These are phyloP conservation scores for Aphelinus certus DNA, from an alignment of 1,140 invertebrate genomes.

Conservation along the genomic window DNA sequence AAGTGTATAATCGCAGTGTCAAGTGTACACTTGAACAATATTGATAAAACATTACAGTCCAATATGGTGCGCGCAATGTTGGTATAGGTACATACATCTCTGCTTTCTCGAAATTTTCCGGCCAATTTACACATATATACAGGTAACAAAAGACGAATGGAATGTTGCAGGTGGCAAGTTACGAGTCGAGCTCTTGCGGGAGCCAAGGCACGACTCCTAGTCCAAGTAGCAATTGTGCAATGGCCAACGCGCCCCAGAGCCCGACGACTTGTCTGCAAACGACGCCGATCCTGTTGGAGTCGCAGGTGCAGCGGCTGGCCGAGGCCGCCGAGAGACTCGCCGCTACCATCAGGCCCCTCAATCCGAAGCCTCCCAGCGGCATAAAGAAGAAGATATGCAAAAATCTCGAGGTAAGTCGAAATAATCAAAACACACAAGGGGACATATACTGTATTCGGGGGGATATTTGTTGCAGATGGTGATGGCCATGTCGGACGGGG, in stretches of 20 bases:
- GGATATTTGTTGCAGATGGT: constrained; percentile 69
- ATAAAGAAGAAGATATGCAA: constrained; percentile 95
- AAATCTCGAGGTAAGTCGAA: constrained; percentile 79
- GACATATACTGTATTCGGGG: too few species aligned
- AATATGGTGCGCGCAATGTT: too few species aligned
- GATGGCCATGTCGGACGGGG: constrained; percentile 88
- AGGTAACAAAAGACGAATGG: neutral
- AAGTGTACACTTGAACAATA: too few species aligned
- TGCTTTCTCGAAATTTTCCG: too few species aligned
- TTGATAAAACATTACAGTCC: too few species aligned
- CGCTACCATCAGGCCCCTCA: constrained; percentile 82
- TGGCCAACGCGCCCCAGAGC: constrained; percentile 65
- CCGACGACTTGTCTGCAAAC: constrained; percentile 68
- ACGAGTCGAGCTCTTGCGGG: constrained; percentile 60
- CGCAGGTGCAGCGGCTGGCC: constrained; percentile 85
- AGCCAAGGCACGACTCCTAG: constrained; percentile 59
- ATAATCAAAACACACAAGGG: too few species aligned
- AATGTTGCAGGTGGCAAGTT: constrained; percentile 56
- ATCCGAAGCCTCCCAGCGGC: constrained; percentile 88
- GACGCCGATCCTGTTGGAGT: constrained; percentile 82
- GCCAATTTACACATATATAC: neutral
- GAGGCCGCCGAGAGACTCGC: constrained; percentile 85
- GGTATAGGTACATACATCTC: too few species aligned
- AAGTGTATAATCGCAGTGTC: too few species aligned
- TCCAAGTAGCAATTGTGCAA: constrained; percentile 61